Conservation (phyloP, 2,888 invertebrate genomes). For the Brenthis daphne region DNA sequence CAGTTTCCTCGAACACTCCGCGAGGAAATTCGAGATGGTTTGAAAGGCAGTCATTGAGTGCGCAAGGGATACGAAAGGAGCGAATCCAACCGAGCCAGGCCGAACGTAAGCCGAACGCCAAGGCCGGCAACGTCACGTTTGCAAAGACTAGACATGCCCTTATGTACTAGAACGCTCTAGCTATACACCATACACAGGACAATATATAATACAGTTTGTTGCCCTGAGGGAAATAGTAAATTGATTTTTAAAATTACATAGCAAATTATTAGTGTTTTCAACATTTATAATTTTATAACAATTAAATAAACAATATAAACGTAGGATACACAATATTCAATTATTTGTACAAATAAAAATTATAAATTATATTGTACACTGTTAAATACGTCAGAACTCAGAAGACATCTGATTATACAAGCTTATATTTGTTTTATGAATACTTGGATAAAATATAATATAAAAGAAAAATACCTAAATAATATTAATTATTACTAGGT, state of each 20-base stretch:
- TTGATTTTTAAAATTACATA: background rate
- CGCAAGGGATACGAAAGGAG: slow-evolving; percentile 59
- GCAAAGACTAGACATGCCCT: slow-evolving; percentile 71
- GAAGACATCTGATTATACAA: no score
- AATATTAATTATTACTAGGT: no score
- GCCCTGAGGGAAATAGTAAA: slow-evolving; percentile 44
- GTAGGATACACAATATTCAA: no score
- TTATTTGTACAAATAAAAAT: no score
- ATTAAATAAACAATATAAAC: no score
- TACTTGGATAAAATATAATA: no score
- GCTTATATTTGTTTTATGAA: no score
- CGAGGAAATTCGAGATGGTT: slow-evolving; percentile 73
- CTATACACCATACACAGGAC: slow-evolving; percentile 21
- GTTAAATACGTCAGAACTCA: no score
- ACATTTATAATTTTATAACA: no score
- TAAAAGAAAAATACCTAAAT: no score
- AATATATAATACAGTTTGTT: slow-evolving; percentile 57
- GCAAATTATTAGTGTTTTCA: no score
- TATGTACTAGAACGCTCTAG: slow-evolving; percentile 27
- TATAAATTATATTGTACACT: no score
- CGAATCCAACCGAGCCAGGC: slow-evolving; percentile 59
- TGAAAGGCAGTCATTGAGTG: slow-evolving; percentile 66
- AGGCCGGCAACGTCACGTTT: slow-evolving; percentile 77
- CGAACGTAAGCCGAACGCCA: slow-evolving; percentile 71
- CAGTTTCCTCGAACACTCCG: slow-evolving; percentile 71